Base-by-base conservation (phyloP, 2,888 invertebrate species). In the Deroplatys truncata region DNA sequence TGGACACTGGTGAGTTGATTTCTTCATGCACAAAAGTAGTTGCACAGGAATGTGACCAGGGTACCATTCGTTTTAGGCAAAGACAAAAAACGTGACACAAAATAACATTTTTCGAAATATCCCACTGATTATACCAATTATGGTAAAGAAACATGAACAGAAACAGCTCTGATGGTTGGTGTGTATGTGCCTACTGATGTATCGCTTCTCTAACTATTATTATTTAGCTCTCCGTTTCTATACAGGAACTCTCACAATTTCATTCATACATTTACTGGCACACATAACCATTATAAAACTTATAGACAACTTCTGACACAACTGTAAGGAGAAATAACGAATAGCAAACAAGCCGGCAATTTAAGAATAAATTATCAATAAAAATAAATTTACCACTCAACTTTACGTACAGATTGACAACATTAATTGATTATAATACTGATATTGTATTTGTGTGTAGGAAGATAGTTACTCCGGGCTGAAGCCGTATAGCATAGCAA, bases 401-500 rank as follows among this genome's bases (percentile, higher is more conserved):
- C 3, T 72, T 72, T 9, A 25, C 56, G 2, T 20, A 16, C 16
- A 15, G 5, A 16, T 8, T 16, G 20, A 56, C 56, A 56, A 16
- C 56, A 72, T 72, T 72, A 72, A 72, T 72, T 72, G 20, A 72
- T 72, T 20, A 72, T 25, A 72, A 72, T 72, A 72, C 56, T 16
- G 25, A 72, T 72, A 72, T 2, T 72, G 56, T 20, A 72, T 72
- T 72, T 72, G 5, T 25, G 56, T 16, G 5, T 72, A 20, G 56
- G 25, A 72, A 72, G 56, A 25, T 72, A 3, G 10, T 82, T 90
- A 91, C 88, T 91, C 91, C 7, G 91, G 91, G 43, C 91, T 93
- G 92, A 94, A 93, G 86, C 94, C 94, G 91, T 94, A 94, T 89
- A 94, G 92, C 82, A 93, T 92, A 43, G 94, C 94, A 43, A 95